Conservation (phyloP, 23 tunicate genomes). For the Phallusia fumigata region DNA sequence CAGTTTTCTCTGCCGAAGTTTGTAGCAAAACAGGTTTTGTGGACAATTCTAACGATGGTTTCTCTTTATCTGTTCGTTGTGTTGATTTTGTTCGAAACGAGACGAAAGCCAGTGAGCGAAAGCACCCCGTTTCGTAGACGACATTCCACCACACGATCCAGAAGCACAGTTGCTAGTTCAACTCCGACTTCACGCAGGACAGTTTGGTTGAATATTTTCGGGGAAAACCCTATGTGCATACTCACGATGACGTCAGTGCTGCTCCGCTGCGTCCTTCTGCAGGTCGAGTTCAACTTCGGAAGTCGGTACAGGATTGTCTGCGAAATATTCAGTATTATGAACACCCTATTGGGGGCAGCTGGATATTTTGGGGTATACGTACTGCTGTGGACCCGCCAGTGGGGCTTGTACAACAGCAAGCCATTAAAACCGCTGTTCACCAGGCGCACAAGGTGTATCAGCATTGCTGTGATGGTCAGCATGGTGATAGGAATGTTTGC, state of each 20-base stretch:
- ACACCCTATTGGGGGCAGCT: background rate
- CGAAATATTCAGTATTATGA: background rate
- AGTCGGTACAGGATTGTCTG: background rate
- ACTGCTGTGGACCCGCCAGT: background rate
- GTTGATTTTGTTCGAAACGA: background rate
- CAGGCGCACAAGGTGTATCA: background rate
- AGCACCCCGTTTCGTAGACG: background rate
- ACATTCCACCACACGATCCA: background rate
- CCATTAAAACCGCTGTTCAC: background rate
- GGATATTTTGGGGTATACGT: background rate
- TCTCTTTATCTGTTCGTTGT: background rate
- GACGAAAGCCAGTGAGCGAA: background rate
- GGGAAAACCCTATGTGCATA: slow-evolving; percentile 4
- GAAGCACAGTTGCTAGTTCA: background rate
- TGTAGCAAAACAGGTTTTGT: background rate
- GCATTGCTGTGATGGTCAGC: background rate
- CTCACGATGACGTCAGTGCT: background rate
- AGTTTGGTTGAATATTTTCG: background rate
- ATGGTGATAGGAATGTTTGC: background rate
- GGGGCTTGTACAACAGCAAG: slow-evolving; percentile 5
- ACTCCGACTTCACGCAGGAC: background rate
- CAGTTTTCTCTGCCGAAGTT: background rate
- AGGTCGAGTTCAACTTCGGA: background rate
- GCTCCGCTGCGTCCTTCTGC: background rate
- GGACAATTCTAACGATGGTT: background rate